Conservation (phyloP, 53 echinoderm and acorn worm genomes). For the Patiria pectinifera region DNA sequence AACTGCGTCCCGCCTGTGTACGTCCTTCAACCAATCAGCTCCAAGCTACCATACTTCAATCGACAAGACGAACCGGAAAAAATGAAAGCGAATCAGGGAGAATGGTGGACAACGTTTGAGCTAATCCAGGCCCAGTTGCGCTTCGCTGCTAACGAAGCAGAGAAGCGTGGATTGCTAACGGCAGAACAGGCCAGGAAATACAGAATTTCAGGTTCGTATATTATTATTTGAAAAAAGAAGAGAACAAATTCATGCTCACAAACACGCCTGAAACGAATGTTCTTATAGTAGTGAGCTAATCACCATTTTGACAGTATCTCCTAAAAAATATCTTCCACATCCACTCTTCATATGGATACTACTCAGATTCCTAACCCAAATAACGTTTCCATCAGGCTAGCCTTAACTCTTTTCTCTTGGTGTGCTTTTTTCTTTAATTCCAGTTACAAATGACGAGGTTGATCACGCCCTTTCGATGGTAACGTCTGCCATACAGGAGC, state of each 20-base stretch:
- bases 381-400: too few species aligned
- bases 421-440: not conserved
- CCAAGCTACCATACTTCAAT: conserved; percentile 54
- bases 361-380: too few species aligned
- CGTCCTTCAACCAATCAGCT: conserved; percentile 67
- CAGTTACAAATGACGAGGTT: conserved; percentile 66
- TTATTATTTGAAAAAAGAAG: not conserved
- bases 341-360: too few species aligned
- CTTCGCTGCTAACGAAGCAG: conserved; percentile 39
- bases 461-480: conserved; percentile 47
- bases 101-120: conserved; percentile 67
- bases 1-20: conserved; percentile 56
- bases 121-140: conserved; percentile 53
- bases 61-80: conserved; percentile 53
- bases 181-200: conserved; percentile 54
- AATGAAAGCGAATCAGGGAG: conserved; percentile 37
- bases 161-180: not conserved
- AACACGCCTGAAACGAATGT: too few species aligned
- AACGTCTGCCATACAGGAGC: conserved; percentile 31
- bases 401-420: not conserved
- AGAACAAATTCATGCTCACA: not conserved
- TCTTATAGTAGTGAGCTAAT: too few species aligned
- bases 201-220: conserved; percentile 52
- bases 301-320: too few species aligned
- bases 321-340: too few species aligned